Base-by-base conservation (phyloP, 2,797 vertebrate species). In the Tragelaphus oryx region DNA sequence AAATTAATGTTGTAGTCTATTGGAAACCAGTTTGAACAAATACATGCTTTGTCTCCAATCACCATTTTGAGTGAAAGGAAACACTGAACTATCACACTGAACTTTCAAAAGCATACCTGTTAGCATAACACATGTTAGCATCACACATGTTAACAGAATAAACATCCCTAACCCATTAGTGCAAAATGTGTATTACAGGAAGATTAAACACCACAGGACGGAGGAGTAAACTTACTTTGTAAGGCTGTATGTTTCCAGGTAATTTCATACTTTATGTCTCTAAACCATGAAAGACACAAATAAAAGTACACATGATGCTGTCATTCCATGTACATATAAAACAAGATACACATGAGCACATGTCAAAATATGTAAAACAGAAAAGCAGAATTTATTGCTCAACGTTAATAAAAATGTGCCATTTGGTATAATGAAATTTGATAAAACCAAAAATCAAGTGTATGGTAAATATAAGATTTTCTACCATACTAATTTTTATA, bases 21-120 rank as follows among this genome's bases (percentile, higher is more conserved):
- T 86, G 83, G 82, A 94, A 85, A 76, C 28, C n/a, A 96, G 88
- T 65, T 60, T 74, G 87, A 86, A 89, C 22, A 96, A 59, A 44
- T 80, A 75, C 8, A 76, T 54, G 9, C 52, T 94, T 90, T 93
- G 18, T 52, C 78, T 89, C 54, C 44, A 94, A 84, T 92, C 55
- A 84, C 33, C 50, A 90, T 60, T 83, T 22, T 60, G 60, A 96
- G 60, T 57, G 37, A 95, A 44, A 97, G 71, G 65, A 92, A 94
- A 96, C 80, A 68, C 22, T 81, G 30, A 96, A 96, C 54, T 41
- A 85, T 79, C 41, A 81, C 60, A 50, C 1, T 79, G n/a, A 33
- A 68, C 41, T 91, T 94, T 26, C n/a, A 88, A 28, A 94, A 88
- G n/a, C 59, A 79, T 37, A 85, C 59, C 71, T 85, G 13, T 74